Conservation (phyloP, 2,113 vertebrate species). For the Oceanites oceanicus region DNA sequence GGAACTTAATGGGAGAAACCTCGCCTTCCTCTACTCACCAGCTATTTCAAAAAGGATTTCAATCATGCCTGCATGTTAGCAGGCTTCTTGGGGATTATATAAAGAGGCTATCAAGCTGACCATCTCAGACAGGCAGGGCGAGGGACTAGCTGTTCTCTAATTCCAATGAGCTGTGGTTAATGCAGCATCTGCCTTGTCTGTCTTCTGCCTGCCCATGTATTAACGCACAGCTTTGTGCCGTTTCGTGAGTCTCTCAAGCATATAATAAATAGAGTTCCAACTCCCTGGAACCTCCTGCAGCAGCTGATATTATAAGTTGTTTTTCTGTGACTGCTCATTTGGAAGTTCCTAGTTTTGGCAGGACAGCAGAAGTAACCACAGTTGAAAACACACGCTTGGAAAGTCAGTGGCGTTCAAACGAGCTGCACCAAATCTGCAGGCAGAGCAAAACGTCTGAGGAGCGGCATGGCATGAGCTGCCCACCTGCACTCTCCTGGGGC, state of each 20-base stretch:
- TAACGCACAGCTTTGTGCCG: conserved; percentile 26
- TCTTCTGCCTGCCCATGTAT: conserved; percentile 57
- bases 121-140: neutral
- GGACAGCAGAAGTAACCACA: neutral
- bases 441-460: neutral
- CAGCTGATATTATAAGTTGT: conserved; percentile 25
- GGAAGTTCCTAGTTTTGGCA: conserved; percentile 20
- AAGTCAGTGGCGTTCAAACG: fast-evolving
- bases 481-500: neutral
- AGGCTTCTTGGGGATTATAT: neutral
- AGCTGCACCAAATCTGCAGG: neutral
- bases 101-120: conserved; percentile 37
- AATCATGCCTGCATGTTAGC: neutral
- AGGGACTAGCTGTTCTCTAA: conserved; percentile 34
- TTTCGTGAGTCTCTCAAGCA: conserved; percentile 30
- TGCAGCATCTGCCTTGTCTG: conserved; percentile 54
- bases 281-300: conserved; percentile 60
- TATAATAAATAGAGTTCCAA: conserved; percentile 52
- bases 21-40: neutral
- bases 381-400: neutral
- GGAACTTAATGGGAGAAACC: neutral
- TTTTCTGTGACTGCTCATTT: conserved; percentile 36
- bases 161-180: conserved; percentile 52
- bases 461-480: neutral
- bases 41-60: neutral